Conservation (phyloP, 2,797 vertebrate genomes). For the Eleutherodactylus coqui region DNA sequence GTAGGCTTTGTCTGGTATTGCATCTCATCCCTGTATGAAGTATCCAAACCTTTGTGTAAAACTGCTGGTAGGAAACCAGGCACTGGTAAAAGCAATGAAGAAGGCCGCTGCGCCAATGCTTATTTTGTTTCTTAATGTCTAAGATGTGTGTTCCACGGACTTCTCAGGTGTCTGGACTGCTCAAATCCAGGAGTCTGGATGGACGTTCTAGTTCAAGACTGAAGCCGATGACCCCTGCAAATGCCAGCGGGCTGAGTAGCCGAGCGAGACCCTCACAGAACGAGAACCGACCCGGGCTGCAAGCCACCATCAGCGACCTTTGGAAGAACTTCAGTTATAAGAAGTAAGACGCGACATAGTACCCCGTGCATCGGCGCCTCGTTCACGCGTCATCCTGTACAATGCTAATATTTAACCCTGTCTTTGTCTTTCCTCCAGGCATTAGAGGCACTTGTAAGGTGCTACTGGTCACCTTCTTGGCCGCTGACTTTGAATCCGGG, state of each 20-base stretch:
- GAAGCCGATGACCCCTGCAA: constrained; percentile 76
- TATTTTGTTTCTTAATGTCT: too few relatives aligned
- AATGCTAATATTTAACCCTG: not conserved
- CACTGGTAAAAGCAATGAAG: too few relatives aligned
- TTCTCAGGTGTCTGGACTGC: constrained; percentile 82
- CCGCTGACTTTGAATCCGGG: not conserved
- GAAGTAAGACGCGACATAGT: constrained; percentile 66
- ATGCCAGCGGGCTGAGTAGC: constrained; percentile 87
- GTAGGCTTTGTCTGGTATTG: too few relatives aligned
- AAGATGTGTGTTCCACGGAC: not conserved
- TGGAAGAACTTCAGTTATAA: constrained; percentile 92
- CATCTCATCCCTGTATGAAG: too few relatives aligned
- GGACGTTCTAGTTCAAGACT: constrained; percentile 70
- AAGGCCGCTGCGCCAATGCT: too few relatives aligned
- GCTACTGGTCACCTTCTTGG: not conserved
- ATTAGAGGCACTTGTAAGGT: not conserved
- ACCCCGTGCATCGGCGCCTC: too few relatives aligned
- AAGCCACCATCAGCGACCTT: constrained; percentile 86
- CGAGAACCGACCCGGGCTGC: constrained; percentile 84
- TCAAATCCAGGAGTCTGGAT: constrained; percentile 69
- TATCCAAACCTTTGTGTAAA: too few relatives aligned
- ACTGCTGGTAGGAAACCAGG: too few relatives aligned
- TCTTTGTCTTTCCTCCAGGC: not conserved
- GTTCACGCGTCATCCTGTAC: not conserved
- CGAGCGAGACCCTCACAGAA: constrained; percentile 73